A percentile compares a stretch with the other conserved stretches of the same genome.
phyloP scores from a whole-genome alignment of 2,113 vertebrate species.

The Hiodon tergisus region DNA sequence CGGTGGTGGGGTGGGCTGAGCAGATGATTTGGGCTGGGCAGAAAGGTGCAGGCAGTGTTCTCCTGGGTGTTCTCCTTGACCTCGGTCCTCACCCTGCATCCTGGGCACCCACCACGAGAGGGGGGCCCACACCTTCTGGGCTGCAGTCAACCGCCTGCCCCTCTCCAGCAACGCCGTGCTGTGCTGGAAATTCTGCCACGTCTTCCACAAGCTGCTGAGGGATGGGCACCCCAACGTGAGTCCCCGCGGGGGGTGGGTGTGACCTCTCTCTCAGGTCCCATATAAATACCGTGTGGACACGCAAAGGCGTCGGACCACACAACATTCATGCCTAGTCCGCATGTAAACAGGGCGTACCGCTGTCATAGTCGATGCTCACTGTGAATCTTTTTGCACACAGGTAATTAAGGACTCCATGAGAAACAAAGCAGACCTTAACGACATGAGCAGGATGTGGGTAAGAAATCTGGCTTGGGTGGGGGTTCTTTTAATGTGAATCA shows the following conservation, averaged over 20 bases:
- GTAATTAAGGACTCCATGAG: constrained; percentile 94
- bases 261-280: neutral
- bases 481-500: neutral
- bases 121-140: constrained; percentile 96
- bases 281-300: too few relatives aligned
- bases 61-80: constrained; percentile 66
- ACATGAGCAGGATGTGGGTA: constrained; percentile 99
- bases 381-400: constrained; percentile 48
- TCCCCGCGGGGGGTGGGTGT: constrained; percentile 20
- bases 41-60: too few relatives aligned
- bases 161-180: constrained; percentile 94
- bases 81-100: constrained; percentile 75
- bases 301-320: too few relatives aligned
- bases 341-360: neutral
- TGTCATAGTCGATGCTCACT: neutral
- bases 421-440: constrained; percentile 85
- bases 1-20: neutral
- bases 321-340: too few relatives aligned
- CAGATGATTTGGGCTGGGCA: too few relatives aligned
- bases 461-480: constrained; percentile 35
- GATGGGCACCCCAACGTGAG: constrained; percentile 91
- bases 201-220: constrained; percentile 95
- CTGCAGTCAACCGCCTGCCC: constrained; percentile 82
- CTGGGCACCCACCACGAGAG: constrained; percentile 97
- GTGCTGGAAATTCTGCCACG: constrained; percentile 99